These are phyloP conservation scores for Setipinna tenuifilis DNA, from an alignment of 2,797 vertebrate genomes.

Conservation along the genomic window DNA sequence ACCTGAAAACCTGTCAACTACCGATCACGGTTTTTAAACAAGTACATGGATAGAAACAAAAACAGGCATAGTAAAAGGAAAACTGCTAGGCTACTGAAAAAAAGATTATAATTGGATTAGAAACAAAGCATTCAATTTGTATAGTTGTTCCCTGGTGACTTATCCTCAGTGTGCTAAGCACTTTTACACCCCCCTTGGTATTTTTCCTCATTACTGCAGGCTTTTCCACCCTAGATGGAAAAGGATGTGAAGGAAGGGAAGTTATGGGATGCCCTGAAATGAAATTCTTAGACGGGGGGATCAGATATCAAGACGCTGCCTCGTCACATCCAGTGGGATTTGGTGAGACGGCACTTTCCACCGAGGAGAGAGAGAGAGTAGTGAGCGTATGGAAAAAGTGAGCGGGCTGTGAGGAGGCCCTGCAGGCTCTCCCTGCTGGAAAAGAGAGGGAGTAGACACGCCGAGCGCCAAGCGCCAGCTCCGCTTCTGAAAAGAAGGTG, in stretches of 20 bases:
- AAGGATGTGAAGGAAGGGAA: constrained; percentile 29
- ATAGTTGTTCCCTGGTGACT: no score
- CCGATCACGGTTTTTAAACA: not conserved
- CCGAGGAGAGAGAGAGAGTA: constrained; percentile 48
- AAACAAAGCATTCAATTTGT: not conserved
- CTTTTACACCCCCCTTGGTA: not conserved
- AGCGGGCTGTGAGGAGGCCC: constrained; percentile 30
- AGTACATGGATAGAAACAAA: not conserved
- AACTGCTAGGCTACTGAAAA: not conserved
- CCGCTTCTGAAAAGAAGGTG: not conserved
- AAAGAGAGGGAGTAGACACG: constrained; percentile 26
- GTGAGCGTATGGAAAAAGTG: constrained; percentile 68
- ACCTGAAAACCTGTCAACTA: not conserved
- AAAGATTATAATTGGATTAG: not conserved
- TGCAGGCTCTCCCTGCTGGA: constrained; percentile 45
- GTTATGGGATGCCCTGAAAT: constrained; percentile 39
- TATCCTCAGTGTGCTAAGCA: not conserved
- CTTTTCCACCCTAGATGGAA: constrained; percentile 44
- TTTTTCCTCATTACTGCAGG: not conserved
- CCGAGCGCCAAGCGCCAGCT: not conserved
- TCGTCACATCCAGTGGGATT: constrained; percentile 57
- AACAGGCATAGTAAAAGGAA: not conserved
- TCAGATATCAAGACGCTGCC: constrained; percentile 42
- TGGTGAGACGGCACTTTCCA: constrained; percentile 64
- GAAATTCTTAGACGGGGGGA: constrained; percentile 53